phyloP scores from a whole-genome alignment of 2,113 vertebrate species.

The Anoplopoma fimbria region DNA sequence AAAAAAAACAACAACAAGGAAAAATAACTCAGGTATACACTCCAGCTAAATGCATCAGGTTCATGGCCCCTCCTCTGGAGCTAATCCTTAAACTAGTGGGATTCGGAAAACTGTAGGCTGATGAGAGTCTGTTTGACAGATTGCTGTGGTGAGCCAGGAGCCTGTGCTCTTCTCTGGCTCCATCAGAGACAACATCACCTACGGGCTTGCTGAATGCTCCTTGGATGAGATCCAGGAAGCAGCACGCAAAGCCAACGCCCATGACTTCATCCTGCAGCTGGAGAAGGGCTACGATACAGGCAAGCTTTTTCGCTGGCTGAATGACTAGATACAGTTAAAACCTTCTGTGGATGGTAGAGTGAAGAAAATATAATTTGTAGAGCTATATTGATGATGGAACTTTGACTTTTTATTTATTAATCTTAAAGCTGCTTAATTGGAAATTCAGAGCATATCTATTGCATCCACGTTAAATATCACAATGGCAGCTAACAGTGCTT shows the following conservation, averaged over 20 bases:
- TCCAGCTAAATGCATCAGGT: neutral
- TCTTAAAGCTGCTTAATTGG: neutral
- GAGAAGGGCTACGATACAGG: conserved; percentile 81
- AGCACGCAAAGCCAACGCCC: conserved; percentile 80
- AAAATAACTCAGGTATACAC: neutral
- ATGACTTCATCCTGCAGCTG: conserved; percentile 75
- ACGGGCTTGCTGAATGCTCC: conserved; percentile 73
- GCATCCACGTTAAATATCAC: neutral
- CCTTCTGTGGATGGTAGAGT: neutral
- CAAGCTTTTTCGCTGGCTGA: no score
- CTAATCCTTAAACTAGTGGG: neutral
- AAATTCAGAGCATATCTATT: neutral
- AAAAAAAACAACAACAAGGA: no score
- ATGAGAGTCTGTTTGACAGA: conserved; percentile 53
- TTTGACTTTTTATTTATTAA: neutral
- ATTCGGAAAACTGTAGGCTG: neutral
- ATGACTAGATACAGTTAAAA: neutral
- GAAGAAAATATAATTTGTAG: neutral
- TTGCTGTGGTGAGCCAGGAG: conserved; percentile 82
- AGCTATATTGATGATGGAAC: neutral
- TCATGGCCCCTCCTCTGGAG: neutral
- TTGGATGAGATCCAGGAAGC: conserved; percentile 71
- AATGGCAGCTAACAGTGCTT: no score
- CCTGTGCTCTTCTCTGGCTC: conserved; percentile 83
- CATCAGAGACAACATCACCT: conserved; percentile 80